A percentile compares a stretch with the other conserved stretches of the same genome.
Evolutionary conservation across 23 tunicate species (phyloP).

Genomic region (Halocynthia roretzi): DNA sequence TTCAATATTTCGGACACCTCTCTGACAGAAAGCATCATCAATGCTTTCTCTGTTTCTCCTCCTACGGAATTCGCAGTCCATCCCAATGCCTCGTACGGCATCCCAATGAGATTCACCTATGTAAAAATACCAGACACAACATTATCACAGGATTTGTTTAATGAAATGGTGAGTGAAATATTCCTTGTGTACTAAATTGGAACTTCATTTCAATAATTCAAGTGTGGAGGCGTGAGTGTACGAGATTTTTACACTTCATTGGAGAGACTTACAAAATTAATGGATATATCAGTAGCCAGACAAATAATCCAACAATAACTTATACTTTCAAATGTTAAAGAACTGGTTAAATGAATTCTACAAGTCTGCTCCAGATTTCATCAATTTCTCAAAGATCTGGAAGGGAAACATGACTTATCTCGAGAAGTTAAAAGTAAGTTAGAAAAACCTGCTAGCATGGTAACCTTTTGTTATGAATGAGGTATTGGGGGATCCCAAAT

Average conservation of each 20-base stretch:
- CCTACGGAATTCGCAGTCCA: constrained; percentile 12
- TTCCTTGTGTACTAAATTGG: neutral
- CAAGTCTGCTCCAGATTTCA: constrained; percentile 41
- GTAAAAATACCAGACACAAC: constrained; percentile 33
- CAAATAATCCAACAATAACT: no score
- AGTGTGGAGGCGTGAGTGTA: neutral
- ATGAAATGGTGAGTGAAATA: constrained; percentile 34
- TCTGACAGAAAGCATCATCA: constrained; percentile 35
- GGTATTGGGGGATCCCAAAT: no score
- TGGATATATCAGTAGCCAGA: no score
- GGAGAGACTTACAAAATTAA: constrained; percentile 2
- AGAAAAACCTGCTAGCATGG: no score
- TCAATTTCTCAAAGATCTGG: constrained; percentile 38
- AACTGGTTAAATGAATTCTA: constrained; percentile 33
- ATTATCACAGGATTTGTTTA: constrained; percentile 25
- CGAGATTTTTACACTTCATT: neutral
- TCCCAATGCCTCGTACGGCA: constrained; percentile 24
- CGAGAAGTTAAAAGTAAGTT: constrained; percentile 58
- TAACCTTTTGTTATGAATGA: no score
- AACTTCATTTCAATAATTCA: neutral
- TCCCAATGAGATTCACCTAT: constrained; percentile 54
- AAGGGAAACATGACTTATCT: constrained; percentile 62
- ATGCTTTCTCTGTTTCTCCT: constrained; percentile 61
- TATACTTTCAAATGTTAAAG: no score
- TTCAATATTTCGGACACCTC: constrained; percentile 30